Percentiles rank a stretch among this genome's conserved stretches.
Evolutionary conservation across 2,888 invertebrate genomes (phyloP).

Genomic region (Cheilosia vernalis): DNA sequence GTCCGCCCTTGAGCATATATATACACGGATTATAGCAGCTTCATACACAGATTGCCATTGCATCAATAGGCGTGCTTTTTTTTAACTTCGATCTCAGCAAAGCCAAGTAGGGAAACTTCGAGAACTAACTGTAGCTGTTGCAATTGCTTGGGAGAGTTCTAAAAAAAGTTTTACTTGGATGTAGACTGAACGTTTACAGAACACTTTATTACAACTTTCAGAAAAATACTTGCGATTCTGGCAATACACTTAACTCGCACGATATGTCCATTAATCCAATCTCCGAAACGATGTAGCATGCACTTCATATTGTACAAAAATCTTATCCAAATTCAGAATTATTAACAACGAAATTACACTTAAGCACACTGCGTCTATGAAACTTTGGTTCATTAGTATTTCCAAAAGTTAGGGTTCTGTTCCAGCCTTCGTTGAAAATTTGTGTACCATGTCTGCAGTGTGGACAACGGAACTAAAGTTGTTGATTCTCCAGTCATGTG

Average conservation of each 20-base stretch:
- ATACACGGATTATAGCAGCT: too few relatives aligned
- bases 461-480: constrained; percentile 93
- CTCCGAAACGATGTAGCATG: constrained; percentile 14
- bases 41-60: too few relatives aligned
- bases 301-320: constrained; percentile 30
- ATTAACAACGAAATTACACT: constrained; percentile 37
- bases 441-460: constrained; percentile 96
- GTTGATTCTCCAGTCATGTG: constrained; percentile 88
- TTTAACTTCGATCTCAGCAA: too few relatives aligned
- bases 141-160: too few relatives aligned
- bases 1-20: too few relatives aligned
- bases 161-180: too few relatives aligned
- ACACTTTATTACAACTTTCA: too few relatives aligned
- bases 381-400: constrained; percentile 79
- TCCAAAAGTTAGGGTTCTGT: constrained; percentile 98
- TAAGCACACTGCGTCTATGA: constrained; percentile 15
- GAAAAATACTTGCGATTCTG: too few relatives aligned
- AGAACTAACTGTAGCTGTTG: too few relatives aligned
- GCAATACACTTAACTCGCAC: background rate
- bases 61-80: too few relatives aligned
- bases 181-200: too few relatives aligned
- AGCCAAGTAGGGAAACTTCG: too few relatives aligned
- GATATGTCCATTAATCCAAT: constrained; percentile 12
- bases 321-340: constrained; percentile 35
- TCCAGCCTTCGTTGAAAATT: constrained; percentile 94